phyloP scores from a whole-genome alignment of 2,888 invertebrate genomes.

The Drosophila tanythrix region DNA sequence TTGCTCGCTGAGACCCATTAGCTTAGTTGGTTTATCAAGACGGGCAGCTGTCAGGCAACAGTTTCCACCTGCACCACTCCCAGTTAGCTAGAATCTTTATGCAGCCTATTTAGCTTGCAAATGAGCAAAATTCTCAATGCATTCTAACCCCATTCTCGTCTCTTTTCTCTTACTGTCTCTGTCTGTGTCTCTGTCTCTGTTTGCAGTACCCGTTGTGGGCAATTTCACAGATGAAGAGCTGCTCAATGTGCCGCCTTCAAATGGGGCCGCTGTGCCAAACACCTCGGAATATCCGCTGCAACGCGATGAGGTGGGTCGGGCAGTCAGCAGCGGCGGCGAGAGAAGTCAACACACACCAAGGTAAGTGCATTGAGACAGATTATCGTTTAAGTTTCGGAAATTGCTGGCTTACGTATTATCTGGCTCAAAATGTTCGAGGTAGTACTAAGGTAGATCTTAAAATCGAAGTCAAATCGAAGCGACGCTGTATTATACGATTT shows the following conservation, averaged over 20 bases:
- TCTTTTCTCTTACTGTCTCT: constrained; percentile 6
- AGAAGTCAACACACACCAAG: constrained; percentile 84
- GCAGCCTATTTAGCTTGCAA: constrained; percentile 49
- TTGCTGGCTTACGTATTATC: not conserved
- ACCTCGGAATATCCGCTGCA: constrained; percentile 88
- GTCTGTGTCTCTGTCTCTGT: constrained; percentile 15
- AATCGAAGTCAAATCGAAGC: not conserved
- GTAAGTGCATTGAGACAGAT: constrained; percentile 62
- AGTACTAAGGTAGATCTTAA: not conserved
- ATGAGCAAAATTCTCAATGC: constrained; percentile 35
- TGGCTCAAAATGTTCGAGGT: not conserved
- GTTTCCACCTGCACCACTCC: constrained; percentile 2
- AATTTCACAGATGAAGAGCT: constrained; percentile 88
- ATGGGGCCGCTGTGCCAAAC: constrained; percentile 82
- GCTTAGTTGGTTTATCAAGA: constrained; percentile 67
- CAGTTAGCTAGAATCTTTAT: constrained; percentile 28
- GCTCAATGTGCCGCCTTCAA: constrained; percentile 77
- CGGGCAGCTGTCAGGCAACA: constrained; percentile 61
- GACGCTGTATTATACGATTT: not conserved
- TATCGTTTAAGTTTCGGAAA: not conserved
- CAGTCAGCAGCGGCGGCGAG: constrained; percentile 84
- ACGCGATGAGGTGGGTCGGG: constrained; percentile 88
- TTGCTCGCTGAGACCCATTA: constrained; percentile 65
- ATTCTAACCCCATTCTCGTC: constrained; percentile 42
- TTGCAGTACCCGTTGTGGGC: constrained; percentile 86